Base-by-base conservation (phyloP, 2,797 vertebrate genomes). In the Chrosomus eos region DNA sequence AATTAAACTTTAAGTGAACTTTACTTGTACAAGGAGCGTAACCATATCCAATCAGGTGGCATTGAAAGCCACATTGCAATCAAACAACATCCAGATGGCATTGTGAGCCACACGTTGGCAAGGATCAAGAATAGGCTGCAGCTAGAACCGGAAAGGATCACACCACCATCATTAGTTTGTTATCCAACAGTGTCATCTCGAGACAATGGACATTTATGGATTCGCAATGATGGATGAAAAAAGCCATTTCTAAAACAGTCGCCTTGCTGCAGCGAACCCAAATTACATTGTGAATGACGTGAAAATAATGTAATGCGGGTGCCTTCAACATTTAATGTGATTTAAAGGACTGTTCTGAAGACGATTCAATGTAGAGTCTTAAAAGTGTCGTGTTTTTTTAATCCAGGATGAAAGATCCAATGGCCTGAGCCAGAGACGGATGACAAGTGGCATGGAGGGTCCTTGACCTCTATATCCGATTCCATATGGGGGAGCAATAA, bases 391-490 rank as follows among this genome's bases (percentile, higher is more conserved):
- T 58, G 10, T 14, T 73, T 64, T 60, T 84, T 71, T 31, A 72
- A 75, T 62, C 71, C 55, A 55, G 71, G 19, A 64, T 53, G 71
- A 87, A 68, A 79, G 67, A 83, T 48, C 28, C 31, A 71, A 48
- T 48, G 82, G 70, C 33, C 38, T 55, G 75, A 75, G 40, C 38
- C 38, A 31, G 23, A 53, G 48, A 76, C 88, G 88, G 91, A 93
- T 93, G 91, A 92, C 90, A 90, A 93, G 16, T 28, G 53, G 55
- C 53, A 48, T 4, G 2, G 5, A 51, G 36, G 66, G 11, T 55
- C 33, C 92, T 91, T 43, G 89, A 89, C 91, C 96, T 96, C 94
- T 93, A 95, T 96, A 97, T 97, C 95, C 97, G 97, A 98, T 98
- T 95, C 96, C 93, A 91, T 95, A 95, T 91, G 92, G 96, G 94